phyloP scores from a whole-genome alignment of 2,888 invertebrate genomes.

The Crocallis elinguaria region DNA sequence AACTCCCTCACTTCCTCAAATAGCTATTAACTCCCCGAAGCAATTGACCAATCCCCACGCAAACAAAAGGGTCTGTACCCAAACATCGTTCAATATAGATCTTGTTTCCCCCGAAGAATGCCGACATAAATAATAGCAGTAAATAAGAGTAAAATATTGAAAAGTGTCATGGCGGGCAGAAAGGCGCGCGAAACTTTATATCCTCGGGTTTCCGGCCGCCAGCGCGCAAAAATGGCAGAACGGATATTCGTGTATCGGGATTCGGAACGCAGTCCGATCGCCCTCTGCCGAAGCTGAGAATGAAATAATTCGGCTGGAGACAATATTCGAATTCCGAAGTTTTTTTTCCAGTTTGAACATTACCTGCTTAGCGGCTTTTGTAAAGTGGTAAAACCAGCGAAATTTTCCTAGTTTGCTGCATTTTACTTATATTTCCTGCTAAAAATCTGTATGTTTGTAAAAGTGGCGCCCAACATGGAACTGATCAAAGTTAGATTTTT shows the following conservation, averaged over 20 bases:
- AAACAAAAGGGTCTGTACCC: constrained; percentile 40
- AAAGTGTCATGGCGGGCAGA: constrained; percentile 81
- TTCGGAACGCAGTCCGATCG: constrained; percentile 51
- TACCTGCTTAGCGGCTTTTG: too few species aligned
- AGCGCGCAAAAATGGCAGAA: constrained; percentile 78
- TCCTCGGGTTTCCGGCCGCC: constrained; percentile 80
- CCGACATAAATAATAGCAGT: constrained; percentile 81
- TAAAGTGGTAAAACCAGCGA: too few species aligned
- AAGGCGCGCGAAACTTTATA: constrained; percentile 81
- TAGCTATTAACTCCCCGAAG: constrained; percentile 27
- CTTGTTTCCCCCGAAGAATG: constrained; percentile 71
- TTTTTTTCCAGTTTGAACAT: neutral
- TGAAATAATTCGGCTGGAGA: constrained; percentile 54
- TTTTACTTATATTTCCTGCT: too few species aligned
- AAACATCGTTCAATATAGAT: constrained; percentile 61
- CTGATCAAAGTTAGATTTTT: too few species aligned
- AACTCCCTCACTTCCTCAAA: constrained; percentile 28
- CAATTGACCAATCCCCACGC: constrained; percentile 26
- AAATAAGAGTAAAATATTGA: constrained; percentile 84
- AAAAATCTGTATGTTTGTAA: neutral
- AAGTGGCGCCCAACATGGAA: constrained; percentile 27
- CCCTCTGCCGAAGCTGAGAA: constrained; percentile 36
- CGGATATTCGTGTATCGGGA: constrained; percentile 79
- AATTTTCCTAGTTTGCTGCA: too few species aligned
- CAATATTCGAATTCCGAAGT: constrained; percentile 44